Base-by-base conservation (phyloP, 2,113 vertebrate species). In the Arothron firmamentum region DNA sequence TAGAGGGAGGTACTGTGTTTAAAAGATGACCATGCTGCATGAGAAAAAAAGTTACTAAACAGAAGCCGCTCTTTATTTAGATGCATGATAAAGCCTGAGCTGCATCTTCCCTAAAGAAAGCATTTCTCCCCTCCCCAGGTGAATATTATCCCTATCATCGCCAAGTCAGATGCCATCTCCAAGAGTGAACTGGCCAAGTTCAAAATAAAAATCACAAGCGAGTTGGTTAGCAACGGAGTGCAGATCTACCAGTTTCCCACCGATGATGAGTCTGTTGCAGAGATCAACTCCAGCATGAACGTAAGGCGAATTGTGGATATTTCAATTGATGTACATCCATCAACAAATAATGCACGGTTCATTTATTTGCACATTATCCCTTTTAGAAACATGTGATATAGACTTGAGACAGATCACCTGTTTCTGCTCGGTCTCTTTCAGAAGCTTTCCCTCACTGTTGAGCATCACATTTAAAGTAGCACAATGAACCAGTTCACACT, bases 241-340 rank as follows among this genome's bases (percentile, higher is more conserved):
- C 97, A 98, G 88, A 99, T 98, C 82, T 99, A 99, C 86, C 97
- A 99, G 85, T 99, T 99, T 68, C 97, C 97, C 49, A 98, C 93
- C 0, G 97, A 99, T 0, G 96, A 98, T 0, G 97, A 99, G 70
- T 95, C 95, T 0, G 95, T 99, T 83, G 93, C 96, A 0, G 97
- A 99, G 87, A 97, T 99, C 87, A 99, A 99, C 31, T 96, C 94
- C 60, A 97, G 93, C 21, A 99, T 99, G 97, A 99, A 98, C 0
- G 97, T 98, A 90, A 95, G 94, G 34, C 21, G 21, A 23, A 3
- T 31, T 31, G 28, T 31, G 5, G 4, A 31, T 7, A 31, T 31
- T 31, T 3, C 1, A 31, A 31, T 5, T 31, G 28, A 31, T 31
- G 8, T 31, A 1, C 28, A 31, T 31, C 6, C 28, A 31, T 5